Percentiles rank a stretch among this genome's conserved stretches.
phyloP scores from a whole-genome alignment of 2,888 invertebrate genomes.

The Pollenia amentaria region DNA sequence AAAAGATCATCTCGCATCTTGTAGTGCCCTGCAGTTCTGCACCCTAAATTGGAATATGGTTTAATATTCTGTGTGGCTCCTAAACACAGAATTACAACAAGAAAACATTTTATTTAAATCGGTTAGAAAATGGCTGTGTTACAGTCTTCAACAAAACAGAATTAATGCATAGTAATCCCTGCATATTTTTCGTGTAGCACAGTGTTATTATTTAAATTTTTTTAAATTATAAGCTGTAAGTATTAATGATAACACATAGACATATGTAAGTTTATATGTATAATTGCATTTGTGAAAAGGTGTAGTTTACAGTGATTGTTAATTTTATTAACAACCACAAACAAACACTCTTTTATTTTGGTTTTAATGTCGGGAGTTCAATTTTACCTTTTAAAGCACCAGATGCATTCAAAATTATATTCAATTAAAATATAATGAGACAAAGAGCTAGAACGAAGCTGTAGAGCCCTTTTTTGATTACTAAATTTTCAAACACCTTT shows the following conservation, averaged over 20 bases:
- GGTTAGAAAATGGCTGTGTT: no score
- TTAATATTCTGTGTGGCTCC: no score
- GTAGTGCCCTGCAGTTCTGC: no score
- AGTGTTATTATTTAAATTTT: background rate
- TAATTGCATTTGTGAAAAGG: conserved; percentile 22
- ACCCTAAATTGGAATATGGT: no score
- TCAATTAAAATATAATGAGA: conserved; percentile 8
- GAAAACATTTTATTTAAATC: no score
- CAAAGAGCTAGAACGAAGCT: background rate
- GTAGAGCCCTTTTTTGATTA: background rate
- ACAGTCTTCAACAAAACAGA: no score
- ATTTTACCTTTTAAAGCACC: conserved; percentile 36
- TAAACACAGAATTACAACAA: no score
- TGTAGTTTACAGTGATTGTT: conserved; percentile 61
- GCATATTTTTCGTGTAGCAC: no score
- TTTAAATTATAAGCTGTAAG: conserved; percentile 23
- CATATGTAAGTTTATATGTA: background rate
- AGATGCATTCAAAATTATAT: conserved; percentile 33
- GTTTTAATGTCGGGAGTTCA: conserved; percentile 17
- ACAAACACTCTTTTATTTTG: conserved; percentile 49
- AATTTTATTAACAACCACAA: conserved; percentile 64
- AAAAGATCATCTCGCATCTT: no score
- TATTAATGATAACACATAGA: background rate
- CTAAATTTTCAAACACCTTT: no score
- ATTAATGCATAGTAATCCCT: no score